Conservation (phyloP, 2,888 invertebrate species). For the Dynastes hyllus region DNA sequence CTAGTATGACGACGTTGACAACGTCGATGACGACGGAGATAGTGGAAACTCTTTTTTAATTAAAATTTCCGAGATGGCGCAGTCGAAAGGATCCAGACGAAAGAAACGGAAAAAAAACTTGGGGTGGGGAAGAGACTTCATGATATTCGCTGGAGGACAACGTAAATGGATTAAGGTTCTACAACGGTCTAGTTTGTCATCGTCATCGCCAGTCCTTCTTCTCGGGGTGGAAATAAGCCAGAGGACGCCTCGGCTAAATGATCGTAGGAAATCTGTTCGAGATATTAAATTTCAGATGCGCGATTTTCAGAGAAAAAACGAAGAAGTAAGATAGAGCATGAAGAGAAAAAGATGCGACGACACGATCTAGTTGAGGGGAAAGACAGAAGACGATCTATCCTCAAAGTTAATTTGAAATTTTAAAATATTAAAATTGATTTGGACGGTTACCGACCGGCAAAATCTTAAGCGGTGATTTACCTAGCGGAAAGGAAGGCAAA, state of each 20-base stretch:
- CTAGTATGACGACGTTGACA: background rate
- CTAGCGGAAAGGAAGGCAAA: no score
- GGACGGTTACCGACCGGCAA: background rate
- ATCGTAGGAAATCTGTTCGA: slow-evolving; percentile 27
- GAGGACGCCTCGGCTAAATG: slow-evolving; percentile 18
- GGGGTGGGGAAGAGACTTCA: slow-evolving; percentile 1
- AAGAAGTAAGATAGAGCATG: background rate
- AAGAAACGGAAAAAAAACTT: slow-evolving; percentile 6
- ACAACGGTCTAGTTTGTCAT: slow-evolving; percentile 33
- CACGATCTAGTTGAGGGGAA: slow-evolving; percentile 3
- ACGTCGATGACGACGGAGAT: background rate
- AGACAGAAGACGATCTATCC: slow-evolving; percentile 6
- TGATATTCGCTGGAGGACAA: slow-evolving; percentile 6
- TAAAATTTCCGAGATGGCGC: slow-evolving; percentile 34
- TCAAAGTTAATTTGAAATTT: slow-evolving; percentile 22
- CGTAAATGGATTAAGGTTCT: slow-evolving; percentile 25
- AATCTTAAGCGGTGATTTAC: no score
- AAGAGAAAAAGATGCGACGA: background rate
- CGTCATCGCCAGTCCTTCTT: slow-evolving; percentile 4
- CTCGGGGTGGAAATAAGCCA: background rate
- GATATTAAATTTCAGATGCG: slow-evolving; percentile 37
- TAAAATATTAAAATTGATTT: slow-evolving; percentile 15
- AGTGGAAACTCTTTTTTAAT: slow-evolving; percentile 4
- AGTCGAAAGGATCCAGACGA: background rate
- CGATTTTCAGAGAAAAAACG: slow-evolving; percentile 21